A percentile compares a stretch with the other conserved stretches of the same genome.
These are phyloP conservation scores for Samia ricini DNA, from an alignment of 1,140 invertebrate genomes.

Conservation along the genomic window DNA sequence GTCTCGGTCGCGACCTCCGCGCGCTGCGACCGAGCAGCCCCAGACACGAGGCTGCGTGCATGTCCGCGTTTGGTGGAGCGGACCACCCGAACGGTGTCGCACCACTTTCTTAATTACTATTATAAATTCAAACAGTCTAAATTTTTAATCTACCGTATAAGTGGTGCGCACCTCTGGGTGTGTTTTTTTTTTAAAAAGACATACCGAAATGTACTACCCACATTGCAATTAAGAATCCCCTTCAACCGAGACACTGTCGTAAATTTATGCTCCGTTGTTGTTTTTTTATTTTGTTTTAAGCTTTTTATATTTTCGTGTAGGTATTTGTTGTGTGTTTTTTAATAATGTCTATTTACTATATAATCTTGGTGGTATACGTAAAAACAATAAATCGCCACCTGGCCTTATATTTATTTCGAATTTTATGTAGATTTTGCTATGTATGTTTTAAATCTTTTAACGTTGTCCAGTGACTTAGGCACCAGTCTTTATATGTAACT, in stretches of 20 bases:
- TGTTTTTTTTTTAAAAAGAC: constrained; percentile 38
- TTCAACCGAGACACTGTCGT: constrained; percentile 56
- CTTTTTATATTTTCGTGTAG: constrained; percentile 69
- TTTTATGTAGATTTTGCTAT: constrained; percentile 66
- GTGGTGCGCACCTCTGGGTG: constrained; percentile 55
- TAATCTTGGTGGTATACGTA: constrained; percentile 43
- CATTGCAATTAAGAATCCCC: constrained; percentile 57
- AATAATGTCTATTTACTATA: constrained; percentile 60
- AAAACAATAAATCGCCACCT: constrained; percentile 45
- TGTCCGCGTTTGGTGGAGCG: constrained; percentile 64
- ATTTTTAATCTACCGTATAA: constrained; percentile 12
- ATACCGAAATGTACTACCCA: constrained; percentile 57
- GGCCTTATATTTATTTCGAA: constrained; percentile 42
- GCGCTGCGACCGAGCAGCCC: constrained; percentile 65
- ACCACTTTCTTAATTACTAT: constrained; percentile 27
- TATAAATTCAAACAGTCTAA: background rate
- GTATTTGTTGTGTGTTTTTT: constrained; percentile 52
- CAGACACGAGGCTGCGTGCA: constrained; percentile 67
- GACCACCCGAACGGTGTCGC: constrained; percentile 45
- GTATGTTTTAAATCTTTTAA: constrained; percentile 64
- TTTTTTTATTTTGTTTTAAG: constrained; percentile 55
- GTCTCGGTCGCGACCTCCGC: constrained; percentile 55
- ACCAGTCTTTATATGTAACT: too few species aligned
- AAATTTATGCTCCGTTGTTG: constrained; percentile 63
- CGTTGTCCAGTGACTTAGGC: constrained; percentile 50